Conservation (phyloP, 1,140 invertebrate species). For the Argopecten irradians region DNA sequence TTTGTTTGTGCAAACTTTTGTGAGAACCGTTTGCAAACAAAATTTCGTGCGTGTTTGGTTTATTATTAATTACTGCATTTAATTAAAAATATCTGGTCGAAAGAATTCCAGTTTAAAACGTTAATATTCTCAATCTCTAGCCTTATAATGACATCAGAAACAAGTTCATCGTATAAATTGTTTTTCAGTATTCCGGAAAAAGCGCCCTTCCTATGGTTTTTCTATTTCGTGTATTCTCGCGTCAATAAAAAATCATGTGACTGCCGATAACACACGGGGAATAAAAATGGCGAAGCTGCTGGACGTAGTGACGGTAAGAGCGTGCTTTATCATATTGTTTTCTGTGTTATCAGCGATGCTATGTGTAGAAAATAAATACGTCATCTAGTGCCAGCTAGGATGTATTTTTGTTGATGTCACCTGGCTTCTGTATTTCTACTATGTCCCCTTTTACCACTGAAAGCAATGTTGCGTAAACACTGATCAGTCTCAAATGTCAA, state of each 20-base stretch:
- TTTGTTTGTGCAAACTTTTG: too few species aligned
- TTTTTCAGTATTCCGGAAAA: not conserved
- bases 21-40: too few species aligned
- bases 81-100: too few species aligned
- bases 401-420: not conserved
- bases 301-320: not conserved
- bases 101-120: too few species aligned
- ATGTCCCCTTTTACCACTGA: not conserved
- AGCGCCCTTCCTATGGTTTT: not conserved
- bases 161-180: too few species aligned
- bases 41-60: too few species aligned
- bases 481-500: too few species aligned
- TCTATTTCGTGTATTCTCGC: not conserved
- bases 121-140: too few species aligned
- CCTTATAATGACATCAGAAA: too few species aligned
- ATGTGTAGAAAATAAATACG: not conserved
- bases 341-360: not conserved
- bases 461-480: not conserved
- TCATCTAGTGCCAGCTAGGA: not conserved
- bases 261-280: not conserved
- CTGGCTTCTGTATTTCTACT: not conserved
- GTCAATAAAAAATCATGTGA: conserved; percentile 22
- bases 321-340: not conserved
- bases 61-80: too few species aligned
- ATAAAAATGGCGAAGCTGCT: not conserved